These are phyloP conservation scores for Pachymerium ferrugineum DNA, from an alignment of 2,888 invertebrate genomes.

Conservation along the genomic window DNA sequence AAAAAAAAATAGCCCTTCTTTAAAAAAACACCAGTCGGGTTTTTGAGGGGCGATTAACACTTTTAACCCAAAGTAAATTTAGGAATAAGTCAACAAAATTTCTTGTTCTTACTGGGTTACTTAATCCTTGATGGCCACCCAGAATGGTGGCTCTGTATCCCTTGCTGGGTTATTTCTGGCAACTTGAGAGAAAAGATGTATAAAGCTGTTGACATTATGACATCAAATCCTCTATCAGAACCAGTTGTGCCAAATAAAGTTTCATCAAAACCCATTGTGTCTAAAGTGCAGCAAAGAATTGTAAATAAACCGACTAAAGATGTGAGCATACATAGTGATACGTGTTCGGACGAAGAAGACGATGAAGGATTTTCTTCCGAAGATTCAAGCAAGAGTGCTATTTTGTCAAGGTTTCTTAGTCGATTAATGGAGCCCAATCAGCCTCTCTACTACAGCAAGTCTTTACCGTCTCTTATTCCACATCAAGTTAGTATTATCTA, in stretches of 20 bases:
- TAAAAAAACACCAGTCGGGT: not conserved
- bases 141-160: not conserved
- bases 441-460: not conserved
- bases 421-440: not conserved
- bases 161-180: not conserved
- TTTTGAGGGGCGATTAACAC: not conserved
- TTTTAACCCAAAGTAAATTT: not conserved
- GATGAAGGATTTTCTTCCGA: not conserved
- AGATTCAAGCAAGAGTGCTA: slow-evolving; percentile 3
- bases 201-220: not conserved
- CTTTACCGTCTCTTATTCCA: not conserved
- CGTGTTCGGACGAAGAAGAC: not conserved
- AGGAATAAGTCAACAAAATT: not conserved
- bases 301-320: not conserved
- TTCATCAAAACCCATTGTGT: not conserved
- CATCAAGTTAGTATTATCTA: not conserved
- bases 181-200: not conserved
- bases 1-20: not conserved
- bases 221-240: not conserved
- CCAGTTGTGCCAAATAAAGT: not conserved
- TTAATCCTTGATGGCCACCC: not conserved
- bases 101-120: not conserved
- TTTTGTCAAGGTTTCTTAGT: not conserved
- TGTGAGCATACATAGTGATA: not conserved
- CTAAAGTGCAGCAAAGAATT: not conserved